Percentiles rank a stretch among this genome's conserved stretches.
These are phyloP conservation scores for Anguilla pacifica DNA, from an alignment of 2,797 vertebrate genomes.

Conservation along the genomic window DNA sequence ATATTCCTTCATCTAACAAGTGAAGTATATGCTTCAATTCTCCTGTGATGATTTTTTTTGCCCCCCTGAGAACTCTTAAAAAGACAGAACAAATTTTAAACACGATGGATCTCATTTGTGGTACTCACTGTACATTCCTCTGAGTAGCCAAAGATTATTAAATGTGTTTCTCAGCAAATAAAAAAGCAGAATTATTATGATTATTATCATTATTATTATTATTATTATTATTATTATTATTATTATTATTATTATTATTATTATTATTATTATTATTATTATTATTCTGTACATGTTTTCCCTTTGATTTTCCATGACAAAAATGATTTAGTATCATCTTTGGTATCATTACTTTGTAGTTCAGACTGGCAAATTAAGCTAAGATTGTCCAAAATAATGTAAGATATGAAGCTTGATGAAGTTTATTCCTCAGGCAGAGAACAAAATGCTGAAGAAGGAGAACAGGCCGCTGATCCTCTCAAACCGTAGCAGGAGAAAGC, in stretches of 20 bases:
- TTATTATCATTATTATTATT: too few species aligned
- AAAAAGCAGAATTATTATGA: neutral
- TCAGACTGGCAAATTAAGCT: too few species aligned
- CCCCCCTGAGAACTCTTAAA: neutral
- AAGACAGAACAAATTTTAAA: neutral
- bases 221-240: too few species aligned
- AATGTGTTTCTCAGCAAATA: slow-evolving; percentile 18
- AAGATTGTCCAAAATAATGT: too few species aligned
- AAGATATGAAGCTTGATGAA: too few species aligned
- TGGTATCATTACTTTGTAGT: neutral
- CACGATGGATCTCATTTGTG: slow-evolving; percentile 25
- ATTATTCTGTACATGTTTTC: neutral
- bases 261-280: neutral
- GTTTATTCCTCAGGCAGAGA: too few species aligned
- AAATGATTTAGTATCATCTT: neutral
- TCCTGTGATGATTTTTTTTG: neutral
- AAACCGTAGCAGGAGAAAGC: too few species aligned
- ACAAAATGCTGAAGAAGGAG: too few species aligned
- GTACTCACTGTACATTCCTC: slow-evolving; percentile 27
- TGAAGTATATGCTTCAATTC: neutral
- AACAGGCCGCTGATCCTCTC: too few species aligned
- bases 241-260: neutral
- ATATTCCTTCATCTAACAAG: neutral
- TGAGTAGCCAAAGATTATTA: slow-evolving; percentile 28
- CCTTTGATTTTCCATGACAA: neutral